A percentile compares a stretch with the other conserved stretches of the same genome.
Evolutionary conservation across 2,113 vertebrate species (phyloP).

Genomic region (Apteryx mantelli): DNA sequence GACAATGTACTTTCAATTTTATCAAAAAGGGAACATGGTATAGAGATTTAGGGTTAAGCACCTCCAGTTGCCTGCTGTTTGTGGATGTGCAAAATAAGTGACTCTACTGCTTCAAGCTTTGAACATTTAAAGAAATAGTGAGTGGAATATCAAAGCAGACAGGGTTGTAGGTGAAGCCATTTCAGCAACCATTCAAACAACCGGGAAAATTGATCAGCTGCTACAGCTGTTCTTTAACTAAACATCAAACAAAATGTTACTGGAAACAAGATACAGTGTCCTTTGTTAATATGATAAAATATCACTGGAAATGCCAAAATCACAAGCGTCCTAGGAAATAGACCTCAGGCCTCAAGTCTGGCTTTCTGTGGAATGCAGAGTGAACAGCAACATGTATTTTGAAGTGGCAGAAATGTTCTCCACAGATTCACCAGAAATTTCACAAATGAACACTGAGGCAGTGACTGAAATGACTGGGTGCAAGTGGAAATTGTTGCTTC

Average conservation of each 20-base stretch:
- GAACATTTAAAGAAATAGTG: background rate
- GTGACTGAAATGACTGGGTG: background rate
- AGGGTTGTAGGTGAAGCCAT: background rate
- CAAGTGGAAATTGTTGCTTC: background rate
- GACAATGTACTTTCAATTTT: background rate
- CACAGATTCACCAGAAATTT: background rate
- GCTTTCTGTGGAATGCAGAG: background rate
- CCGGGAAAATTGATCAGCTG: background rate
- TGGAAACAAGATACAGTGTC: background rate
- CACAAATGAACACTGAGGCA: rapidly evolving
- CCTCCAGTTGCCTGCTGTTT: background rate
- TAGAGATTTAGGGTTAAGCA: background rate
- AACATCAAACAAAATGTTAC: background rate
- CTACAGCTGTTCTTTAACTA: background rate
- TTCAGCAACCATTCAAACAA: background rate
- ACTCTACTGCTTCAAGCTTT: background rate
- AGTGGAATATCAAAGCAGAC: background rate
- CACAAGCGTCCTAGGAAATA: background rate
- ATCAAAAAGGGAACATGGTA: background rate
- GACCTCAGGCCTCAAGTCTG: background rate
- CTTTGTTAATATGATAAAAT: background rate
- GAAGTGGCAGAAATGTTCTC: background rate
- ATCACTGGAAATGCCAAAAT: background rate
- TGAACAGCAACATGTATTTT: background rate
- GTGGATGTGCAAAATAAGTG: background rate